These are phyloP conservation scores for Protodeltote pygarga DNA, from an alignment of 2,888 invertebrate genomes.

Conservation along the genomic window DNA sequence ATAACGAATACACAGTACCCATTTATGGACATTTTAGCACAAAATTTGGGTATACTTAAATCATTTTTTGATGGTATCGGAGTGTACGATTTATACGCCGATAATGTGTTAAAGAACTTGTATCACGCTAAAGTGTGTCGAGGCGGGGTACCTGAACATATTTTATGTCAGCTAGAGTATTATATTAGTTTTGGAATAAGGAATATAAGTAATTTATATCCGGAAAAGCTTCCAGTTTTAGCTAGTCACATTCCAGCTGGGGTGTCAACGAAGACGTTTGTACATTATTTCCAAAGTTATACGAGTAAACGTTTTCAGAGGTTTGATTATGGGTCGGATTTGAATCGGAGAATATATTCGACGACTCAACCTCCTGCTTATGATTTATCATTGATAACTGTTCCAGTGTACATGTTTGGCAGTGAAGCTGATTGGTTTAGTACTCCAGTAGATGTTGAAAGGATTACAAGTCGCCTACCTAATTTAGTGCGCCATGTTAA, in stretches of 20 bases:
- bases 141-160: conserved; percentile 51
- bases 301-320: conserved; percentile 68
- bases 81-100: conserved; percentile 68
- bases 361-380: conserved; percentile 65
- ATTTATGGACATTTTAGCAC: conserved; percentile 61
- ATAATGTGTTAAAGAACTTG: conserved; percentile 55
- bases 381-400: conserved; percentile 63
- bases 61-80: conserved; percentile 56
- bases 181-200: conserved; percentile 67
- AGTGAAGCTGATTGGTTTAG: conserved; percentile 77
- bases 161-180: conserved; percentile 70
- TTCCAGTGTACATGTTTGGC: conserved; percentile 65
- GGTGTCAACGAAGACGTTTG: conserved; percentile 67
- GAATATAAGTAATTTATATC: conserved; percentile 62
- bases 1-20: conserved; percentile 63
- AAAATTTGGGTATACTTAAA: conserved; percentile 54
- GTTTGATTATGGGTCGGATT: conserved; percentile 65
- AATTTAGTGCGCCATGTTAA: conserved; percentile 59
- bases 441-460: conserved; percentile 60
- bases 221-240: conserved; percentile 65
- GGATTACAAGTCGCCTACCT: conserved; percentile 58
- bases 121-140: conserved; percentile 68
- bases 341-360: conserved; percentile 61
- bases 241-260: conserved; percentile 76
- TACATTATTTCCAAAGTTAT: conserved; percentile 75